Base-by-base conservation (phyloP, 2,113 vertebrate genomes). In the Panthera uncia region DNA sequence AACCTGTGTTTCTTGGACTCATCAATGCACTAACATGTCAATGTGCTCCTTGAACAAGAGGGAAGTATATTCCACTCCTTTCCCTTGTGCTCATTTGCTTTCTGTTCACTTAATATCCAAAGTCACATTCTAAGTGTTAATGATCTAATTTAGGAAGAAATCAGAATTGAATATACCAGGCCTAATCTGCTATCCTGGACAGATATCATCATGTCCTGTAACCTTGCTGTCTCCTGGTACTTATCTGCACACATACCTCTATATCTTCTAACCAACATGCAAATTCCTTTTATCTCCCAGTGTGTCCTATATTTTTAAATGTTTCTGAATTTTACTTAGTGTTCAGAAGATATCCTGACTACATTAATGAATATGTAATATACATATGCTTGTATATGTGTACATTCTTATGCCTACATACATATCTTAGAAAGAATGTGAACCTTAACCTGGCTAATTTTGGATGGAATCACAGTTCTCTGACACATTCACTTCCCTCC, bases 401-500 rank as follows among this genome's bases (percentile, higher is more conserved):
- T n/a, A 38, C 3, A 48, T n/a, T 52, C 48, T 31, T 68, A 76
- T 89, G 4, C 13, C 19, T 85, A 25, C 7, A 0, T 66, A 29
- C 2, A 31, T 48, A 16, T 94, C 25, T 25, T 48, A 33, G 31
- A 90, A 90, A 61, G 23, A 91, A n/a, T 0, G 3, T 65, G n/a
- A 69, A 71, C 7, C 11, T 66, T 4, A 38, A 57, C 7, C 5
- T 29, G 10, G 15, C 27, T 95, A 29, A 45, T 1, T 50, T 41
- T 55, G 14, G 63, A 63, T 79, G 13, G 13, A 86, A 57, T 92
- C 11, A 50, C n/a, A 61, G 5, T 92, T 74, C 36, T 92, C 61
- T 96, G 96, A 95, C 0, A 11, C 8, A 57, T 73, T 91, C 69
- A 3, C 57, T 92, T 87, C 66, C 41, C 52, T 97, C 25, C 41